Evolutionary conservation across 1,140 invertebrate genomes (phyloP).

Genomic region (Ericerus pela): DNA sequence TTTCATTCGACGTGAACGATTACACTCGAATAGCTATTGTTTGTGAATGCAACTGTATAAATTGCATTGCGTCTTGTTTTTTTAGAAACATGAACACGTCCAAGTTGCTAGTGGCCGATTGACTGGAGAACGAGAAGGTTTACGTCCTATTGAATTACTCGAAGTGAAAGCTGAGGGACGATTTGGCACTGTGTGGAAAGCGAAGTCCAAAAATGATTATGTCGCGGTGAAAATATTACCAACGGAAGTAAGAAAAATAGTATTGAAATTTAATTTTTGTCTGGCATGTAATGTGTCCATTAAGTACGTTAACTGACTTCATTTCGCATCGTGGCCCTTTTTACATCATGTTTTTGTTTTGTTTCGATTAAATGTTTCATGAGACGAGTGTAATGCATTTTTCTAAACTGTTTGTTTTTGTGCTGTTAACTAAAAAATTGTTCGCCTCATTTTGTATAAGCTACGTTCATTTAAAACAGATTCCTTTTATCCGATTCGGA

Average conservation of each 20-base stretch:
- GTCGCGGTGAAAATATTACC: constrained; percentile 65
- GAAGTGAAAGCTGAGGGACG: constrained; percentile 82
- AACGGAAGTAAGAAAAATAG: constrained; percentile 18
- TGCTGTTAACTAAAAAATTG: too few species aligned
- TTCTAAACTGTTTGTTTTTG: too few species aligned
- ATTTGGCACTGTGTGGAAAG: constrained; percentile 92
- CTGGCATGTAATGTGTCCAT: not conserved
- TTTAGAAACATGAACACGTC: constrained; percentile 40
- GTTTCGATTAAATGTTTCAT: too few species aligned
- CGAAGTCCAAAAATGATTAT: constrained; percentile 50
- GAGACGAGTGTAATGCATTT: too few species aligned
- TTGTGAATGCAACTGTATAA: not conserved
- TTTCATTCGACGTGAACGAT: not conserved
- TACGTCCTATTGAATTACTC: constrained; percentile 54
- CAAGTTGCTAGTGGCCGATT: constrained; percentile 36
- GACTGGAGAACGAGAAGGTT: constrained; percentile 41
- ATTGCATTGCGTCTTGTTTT: constrained; percentile 35
- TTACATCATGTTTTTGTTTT: too few species aligned
- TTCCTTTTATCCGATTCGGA: too few species aligned
- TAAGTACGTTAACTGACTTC: not conserved
- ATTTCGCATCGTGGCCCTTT: too few species aligned
- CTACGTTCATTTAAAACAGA: too few species aligned
- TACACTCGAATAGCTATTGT: not conserved
- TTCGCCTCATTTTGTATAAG: too few species aligned
- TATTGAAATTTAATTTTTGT: not conserved